phyloP scores from a whole-genome alignment of 2,888 invertebrate species.

The Dysmachus trigonus region DNA sequence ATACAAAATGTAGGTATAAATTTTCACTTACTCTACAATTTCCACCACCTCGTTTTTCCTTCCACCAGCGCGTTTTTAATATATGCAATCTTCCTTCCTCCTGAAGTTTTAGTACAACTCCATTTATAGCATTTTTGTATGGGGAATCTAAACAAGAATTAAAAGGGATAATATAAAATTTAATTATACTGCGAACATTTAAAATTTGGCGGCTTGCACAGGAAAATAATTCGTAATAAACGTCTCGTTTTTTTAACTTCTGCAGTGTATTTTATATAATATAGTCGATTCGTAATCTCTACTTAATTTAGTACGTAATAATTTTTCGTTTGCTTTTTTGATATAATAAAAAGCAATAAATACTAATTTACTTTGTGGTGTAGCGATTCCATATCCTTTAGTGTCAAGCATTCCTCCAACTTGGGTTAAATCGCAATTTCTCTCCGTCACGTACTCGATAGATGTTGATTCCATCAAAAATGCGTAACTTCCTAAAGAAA shows the following conservation, averaged over 20 bases:
- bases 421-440: constrained; percentile 89
- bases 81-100: constrained; percentile 93
- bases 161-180: neutral
- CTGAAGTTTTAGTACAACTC: constrained; percentile 93
- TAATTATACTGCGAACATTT: no score
- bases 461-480: constrained; percentile 98
- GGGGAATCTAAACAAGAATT: constrained; percentile 79
- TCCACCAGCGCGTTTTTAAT: constrained; percentile 98
- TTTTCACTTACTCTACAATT: constrained; percentile 75
- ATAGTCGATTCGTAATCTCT: no score
- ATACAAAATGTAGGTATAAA: neutral
- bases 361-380: constrained; percentile 89
- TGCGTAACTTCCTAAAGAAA: constrained; percentile 75
- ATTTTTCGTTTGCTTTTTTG: no score
- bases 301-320: no score
- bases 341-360: neutral
- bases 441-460: constrained; percentile 92
- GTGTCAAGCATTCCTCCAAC: constrained; percentile 92
- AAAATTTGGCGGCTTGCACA: no score
- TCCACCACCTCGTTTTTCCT: constrained; percentile 89
- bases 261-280: no score
- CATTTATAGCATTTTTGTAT: constrained; percentile 91
- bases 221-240: no score
- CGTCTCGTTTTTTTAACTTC: no score
- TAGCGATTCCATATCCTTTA: constrained; percentile 95